phyloP scores from a whole-genome alignment of 2,113 vertebrate species.

The Notothenia rossii region DNA sequence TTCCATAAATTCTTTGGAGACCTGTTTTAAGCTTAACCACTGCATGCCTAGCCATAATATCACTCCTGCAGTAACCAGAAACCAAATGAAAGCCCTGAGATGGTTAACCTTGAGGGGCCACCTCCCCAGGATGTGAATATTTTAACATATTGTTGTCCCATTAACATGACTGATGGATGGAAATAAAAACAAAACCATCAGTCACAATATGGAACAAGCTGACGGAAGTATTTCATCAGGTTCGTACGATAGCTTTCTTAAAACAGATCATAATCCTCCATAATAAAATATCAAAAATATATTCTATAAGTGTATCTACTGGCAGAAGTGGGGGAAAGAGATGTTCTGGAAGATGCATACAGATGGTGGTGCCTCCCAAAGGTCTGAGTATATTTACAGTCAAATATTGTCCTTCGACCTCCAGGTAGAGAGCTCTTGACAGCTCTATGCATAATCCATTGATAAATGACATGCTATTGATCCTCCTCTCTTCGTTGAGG shows the following conservation, averaged over 20 bases:
- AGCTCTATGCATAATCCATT: slow-evolving; percentile 45
- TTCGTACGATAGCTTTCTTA: neutral
- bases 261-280: too few relatives aligned
- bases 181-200: neutral
- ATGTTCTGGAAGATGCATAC: slow-evolving; percentile 2
- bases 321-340: neutral
- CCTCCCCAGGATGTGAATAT: neutral
- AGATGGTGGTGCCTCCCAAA: slow-evolving; percentile 20
- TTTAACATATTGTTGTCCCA: neutral
- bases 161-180: neutral
- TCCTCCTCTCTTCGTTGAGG: slow-evolving; percentile 33
- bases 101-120: slow-evolving; percentile 2
- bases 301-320: neutral
- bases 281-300: neutral
- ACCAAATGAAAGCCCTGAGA: neutral
- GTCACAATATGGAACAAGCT: neutral
- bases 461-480: slow-evolving; percentile 65
- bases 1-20: neutral
- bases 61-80: neutral
- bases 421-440: slow-evolving; percentile 8
- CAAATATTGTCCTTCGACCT: slow-evolving; percentile 49
- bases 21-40: neutral
- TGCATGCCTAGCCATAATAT: too few relatives aligned
- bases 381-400: slow-evolving; percentile 4
- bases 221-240: neutral